Conservation (phyloP, 2,113 vertebrate genomes). For the Zootoca vivipara region DNA sequence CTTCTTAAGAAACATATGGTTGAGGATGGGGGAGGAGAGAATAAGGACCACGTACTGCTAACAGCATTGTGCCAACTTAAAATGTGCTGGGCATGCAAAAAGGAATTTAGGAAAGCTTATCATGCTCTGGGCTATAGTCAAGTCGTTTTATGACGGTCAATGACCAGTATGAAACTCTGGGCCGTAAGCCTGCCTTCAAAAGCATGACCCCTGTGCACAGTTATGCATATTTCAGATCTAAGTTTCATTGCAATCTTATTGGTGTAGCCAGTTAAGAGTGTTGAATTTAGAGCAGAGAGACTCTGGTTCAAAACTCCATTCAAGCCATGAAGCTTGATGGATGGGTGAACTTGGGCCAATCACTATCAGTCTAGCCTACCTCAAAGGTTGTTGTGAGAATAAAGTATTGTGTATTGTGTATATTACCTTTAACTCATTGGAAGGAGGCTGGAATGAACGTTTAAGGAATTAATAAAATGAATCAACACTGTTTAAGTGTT, state of each 20-base stretch:
- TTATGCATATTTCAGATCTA: background rate
- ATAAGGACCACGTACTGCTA: background rate
- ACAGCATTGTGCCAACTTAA: background rate
- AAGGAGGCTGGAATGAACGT: background rate
- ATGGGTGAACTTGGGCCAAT: background rate
- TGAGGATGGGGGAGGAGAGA: background rate
- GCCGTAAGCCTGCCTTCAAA: background rate
- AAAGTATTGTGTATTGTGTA: background rate
- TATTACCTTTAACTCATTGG: background rate
- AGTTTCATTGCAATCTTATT: background rate
- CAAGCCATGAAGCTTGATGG: background rate
- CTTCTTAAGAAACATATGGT: background rate
- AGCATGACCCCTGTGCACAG: background rate
- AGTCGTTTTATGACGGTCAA: no score
- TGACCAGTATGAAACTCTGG: background rate
- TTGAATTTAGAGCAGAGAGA: background rate
- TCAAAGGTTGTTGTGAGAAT: background rate
- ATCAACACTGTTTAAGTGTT: background rate
- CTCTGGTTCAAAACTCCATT: background rate
- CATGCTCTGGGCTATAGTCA: background rate
- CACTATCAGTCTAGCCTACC: background rate
- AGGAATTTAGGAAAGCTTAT: background rate
- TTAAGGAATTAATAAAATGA: background rate
- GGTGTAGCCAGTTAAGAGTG: background rate
- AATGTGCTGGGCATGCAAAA: no score